These are phyloP conservation scores for Leptinotarsa peninsularis DNA, from an alignment of 2,888 invertebrate genomes.

Conservation along the genomic window DNA sequence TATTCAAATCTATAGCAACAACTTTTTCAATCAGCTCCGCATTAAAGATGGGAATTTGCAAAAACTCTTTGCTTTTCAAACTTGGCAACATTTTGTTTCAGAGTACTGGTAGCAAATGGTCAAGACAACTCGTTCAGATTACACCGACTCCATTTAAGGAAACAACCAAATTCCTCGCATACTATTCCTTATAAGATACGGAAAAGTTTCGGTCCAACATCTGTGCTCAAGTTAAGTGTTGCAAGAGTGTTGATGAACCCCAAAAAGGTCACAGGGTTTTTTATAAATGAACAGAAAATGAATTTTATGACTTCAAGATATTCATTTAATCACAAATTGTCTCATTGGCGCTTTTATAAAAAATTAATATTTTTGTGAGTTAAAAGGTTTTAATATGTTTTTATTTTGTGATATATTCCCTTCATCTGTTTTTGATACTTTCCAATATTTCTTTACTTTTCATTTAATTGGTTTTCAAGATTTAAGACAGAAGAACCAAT, in stretches of 20 bases:
- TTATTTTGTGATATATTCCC: no score
- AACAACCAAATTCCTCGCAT: slow-evolving; percentile 41
- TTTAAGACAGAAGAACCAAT: no score
- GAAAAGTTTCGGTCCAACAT: slow-evolving; percentile 36
- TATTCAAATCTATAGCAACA: no score
- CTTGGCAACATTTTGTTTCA: slow-evolving; percentile 15
- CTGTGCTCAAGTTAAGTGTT: slow-evolving; percentile 18
- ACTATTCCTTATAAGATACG: slow-evolving; percentile 42
- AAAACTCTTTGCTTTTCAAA: neutral
- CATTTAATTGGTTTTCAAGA: no score
- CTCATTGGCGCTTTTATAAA: no score
- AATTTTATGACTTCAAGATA: neutral
- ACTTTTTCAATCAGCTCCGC: no score
- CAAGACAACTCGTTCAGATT: slow-evolving; percentile 31
- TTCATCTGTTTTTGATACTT: no score
- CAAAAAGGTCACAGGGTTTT: slow-evolving; percentile 29
- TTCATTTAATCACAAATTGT: no score
- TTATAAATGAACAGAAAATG: neutral
- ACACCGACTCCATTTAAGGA: slow-evolving; percentile 40
- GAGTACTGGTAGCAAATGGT: slow-evolving; percentile 18
- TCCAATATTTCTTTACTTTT: no score
- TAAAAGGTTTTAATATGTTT: no score
- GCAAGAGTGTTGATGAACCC: slow-evolving; percentile 37
- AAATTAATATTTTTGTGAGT: no score
- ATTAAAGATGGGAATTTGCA: no score